Conservation (phyloP, 2,888 invertebrate genomes). For the Xanthorhoe designata region DNA sequence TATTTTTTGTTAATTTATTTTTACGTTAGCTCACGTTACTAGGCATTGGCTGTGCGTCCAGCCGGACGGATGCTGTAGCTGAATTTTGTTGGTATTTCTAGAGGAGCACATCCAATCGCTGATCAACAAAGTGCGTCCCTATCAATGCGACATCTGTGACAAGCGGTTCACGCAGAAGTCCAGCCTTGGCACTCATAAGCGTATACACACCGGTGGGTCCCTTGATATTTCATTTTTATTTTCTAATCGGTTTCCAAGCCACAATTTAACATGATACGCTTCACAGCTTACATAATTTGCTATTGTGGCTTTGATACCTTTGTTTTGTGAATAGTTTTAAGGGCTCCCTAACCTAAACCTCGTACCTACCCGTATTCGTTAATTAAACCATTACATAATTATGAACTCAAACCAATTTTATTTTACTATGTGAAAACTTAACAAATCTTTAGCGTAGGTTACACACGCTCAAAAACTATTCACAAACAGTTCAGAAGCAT, state of each 20-base stretch:
- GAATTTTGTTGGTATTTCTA: slow-evolving; percentile 85
- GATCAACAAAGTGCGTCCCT: slow-evolving; percentile 87
- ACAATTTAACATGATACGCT: slow-evolving; percentile 61
- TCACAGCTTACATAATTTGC: slow-evolving; percentile 50
- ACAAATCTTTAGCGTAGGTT: slow-evolving; percentile 56
- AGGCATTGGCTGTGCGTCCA: slow-evolving; percentile 72
- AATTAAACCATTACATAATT: slow-evolving; percentile 21
- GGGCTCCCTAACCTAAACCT: slow-evolving; percentile 72
- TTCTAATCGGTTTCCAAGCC: slow-evolving; percentile 79
- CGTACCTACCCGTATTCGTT: slow-evolving; percentile 35
- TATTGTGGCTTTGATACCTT: slow-evolving; percentile 81
- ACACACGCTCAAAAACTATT: slow-evolving; percentile 86
- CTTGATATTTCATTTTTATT: slow-evolving; percentile 78
- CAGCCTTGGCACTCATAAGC: slow-evolving; percentile 92
- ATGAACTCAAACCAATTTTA: slow-evolving; percentile 18
- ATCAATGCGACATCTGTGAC: slow-evolving; percentile 91
- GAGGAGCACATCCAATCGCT: slow-evolving; percentile 87
- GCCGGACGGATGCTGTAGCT: slow-evolving; percentile 78
- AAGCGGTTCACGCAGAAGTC: slow-evolving; percentile 94
- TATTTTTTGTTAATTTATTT: slow-evolving; percentile 66
- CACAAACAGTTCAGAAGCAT: slow-evolving; percentile 83
- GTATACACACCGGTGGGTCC: slow-evolving; percentile 90
- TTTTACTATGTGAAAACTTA: slow-evolving; percentile 18
- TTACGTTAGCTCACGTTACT: slow-evolving; percentile 75
- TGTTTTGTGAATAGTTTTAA: slow-evolving; percentile 85